Base-by-base conservation (phyloP, 2,888 invertebrate species). In the Meiosimyza decipiens region DNA sequence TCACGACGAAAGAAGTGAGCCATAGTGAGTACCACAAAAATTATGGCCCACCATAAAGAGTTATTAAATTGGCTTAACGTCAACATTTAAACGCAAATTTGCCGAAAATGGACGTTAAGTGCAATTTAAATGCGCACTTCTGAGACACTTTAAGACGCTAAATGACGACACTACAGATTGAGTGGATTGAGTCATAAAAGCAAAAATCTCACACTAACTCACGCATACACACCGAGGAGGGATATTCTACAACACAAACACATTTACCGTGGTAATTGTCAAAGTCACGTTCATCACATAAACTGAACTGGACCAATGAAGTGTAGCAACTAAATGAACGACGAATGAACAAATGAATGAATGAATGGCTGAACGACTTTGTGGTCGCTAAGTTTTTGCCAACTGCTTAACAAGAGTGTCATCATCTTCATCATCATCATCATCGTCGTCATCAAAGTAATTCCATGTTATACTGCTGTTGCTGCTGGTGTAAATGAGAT, bases 81-180 rank as follows among this genome's bases (percentile, higher is more conserved):
- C 62, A 33, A 60, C 60, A 51, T 65, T 72, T 74, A 82, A 82
- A 80, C 80, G 81, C 79, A 80, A 83, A 84, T 83, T 84, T 80
- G 80, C 81, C 77, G 78, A 79, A 79, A 84, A 83, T 81, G 81
- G 84, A 78, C 80, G 80, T 80, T 80, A 83, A 83, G 84, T 83
- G 83, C 80, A 81, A 83, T 83, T 83, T 83, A 83, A 84, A 83
- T 81, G 82, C 83, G 81, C 83, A 84, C 82, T 79, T 78, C 81
- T 79, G 81, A 77, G 80, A 82, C 80, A 82, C 81, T 81, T 82
- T 80, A 83, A 81, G 83, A 80, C 82, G 79, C 81, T 81, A 80
- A 81, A 83, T 83, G 73, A 68, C 82, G 81, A 79, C 82, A 79
- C 80, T 71, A 33, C 40, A 47, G 22, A 55, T 55, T 83, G 82